These are phyloP conservation scores for Kryptolebias ocellatus DNA, from an alignment of 2,797 vertebrate species.

Conservation along the genomic window DNA sequence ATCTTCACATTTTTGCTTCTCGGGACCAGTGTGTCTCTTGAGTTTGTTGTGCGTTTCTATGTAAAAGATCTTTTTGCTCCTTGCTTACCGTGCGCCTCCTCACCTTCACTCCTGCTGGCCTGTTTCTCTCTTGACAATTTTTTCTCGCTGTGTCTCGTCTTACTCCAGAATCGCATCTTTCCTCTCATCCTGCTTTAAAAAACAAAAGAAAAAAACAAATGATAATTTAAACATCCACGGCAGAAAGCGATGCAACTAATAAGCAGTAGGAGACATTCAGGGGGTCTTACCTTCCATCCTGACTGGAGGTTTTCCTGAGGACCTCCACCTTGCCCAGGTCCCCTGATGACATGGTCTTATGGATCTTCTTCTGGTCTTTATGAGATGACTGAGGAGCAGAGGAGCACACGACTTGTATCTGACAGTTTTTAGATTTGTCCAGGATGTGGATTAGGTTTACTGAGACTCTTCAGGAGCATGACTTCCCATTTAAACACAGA, in stretches of 20 bases:
- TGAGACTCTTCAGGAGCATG: neutral
- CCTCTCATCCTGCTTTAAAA: constrained; percentile 79
- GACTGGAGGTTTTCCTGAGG: constrained; percentile 83
- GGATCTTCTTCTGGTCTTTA: constrained; percentile 88
- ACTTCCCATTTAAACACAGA: constrained; percentile 1
- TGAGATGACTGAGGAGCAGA: constrained; percentile 63
- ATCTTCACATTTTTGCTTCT: too few relatives aligned
- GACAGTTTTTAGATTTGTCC: neutral
- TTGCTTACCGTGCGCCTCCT: constrained; percentile 58
- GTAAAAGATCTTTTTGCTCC: neutral
- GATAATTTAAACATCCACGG: neutral
- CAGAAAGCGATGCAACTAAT: neutral
- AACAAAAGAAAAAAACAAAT: too few relatives aligned
- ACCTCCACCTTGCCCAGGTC: constrained; percentile 88
- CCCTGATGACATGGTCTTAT: constrained; percentile 96
- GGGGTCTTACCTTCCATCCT: constrained; percentile 86
- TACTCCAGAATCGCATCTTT: constrained; percentile 96
- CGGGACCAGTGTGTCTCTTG: too few relatives aligned
- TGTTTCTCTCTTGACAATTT: constrained; percentile 70
- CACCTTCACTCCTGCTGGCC: constrained; percentile 58
- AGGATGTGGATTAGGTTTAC: neutral
- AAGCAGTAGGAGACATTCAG: neutral
- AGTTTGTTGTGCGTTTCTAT: neutral
- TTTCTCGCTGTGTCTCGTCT: constrained; percentile 90
- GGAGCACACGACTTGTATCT: neutral